phyloP scores from a whole-genome alignment of 2,888 invertebrate species.

The Brenthis ino region DNA sequence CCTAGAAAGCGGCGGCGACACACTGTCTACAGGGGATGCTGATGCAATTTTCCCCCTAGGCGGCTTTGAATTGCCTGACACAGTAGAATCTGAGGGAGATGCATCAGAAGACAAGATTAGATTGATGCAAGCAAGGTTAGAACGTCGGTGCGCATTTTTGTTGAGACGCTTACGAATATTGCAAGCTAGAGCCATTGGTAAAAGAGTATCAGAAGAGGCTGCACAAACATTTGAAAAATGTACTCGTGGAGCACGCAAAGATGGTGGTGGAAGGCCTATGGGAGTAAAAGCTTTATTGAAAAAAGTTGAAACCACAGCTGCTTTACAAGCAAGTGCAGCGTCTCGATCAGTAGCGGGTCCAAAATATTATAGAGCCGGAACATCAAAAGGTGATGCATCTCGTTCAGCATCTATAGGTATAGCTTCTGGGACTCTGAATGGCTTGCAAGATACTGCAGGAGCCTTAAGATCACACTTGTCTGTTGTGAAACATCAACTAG shows the following conservation, averaged over 20 bases:
- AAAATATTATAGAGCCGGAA: constrained; percentile 77
- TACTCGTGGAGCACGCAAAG: constrained; percentile 86
- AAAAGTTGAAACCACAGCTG: constrained; percentile 70
- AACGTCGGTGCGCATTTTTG: constrained; percentile 87
- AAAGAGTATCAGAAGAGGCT: constrained; percentile 90
- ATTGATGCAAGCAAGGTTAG: constrained; percentile 83
- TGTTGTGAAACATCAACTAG: constrained; percentile 88
- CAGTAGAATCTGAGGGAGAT: constrained; percentile 76
- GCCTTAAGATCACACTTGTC: constrained; percentile 88
- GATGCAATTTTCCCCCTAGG: constrained; percentile 76
- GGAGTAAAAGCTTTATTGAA: constrained; percentile 73
- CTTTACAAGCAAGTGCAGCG: constrained; percentile 71
- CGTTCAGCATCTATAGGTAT: constrained; percentile 83
- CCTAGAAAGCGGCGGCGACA: constrained; percentile 82
- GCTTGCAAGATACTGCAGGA: constrained; percentile 87
- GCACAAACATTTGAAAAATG: constrained; percentile 85
- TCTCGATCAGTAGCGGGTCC: constrained; percentile 65
- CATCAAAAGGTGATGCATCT: constrained; percentile 89
- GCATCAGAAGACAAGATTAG: constrained; percentile 80
- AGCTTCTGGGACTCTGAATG: constrained; percentile 86
- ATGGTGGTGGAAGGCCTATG: constrained; percentile 72
- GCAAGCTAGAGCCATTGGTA: constrained; percentile 88
- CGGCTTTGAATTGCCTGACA: constrained; percentile 75
- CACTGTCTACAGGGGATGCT: constrained; percentile 69
- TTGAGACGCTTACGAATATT: constrained; percentile 88